A percentile compares a stretch with the other conserved stretches of the same genome.
phyloP scores from a whole-genome alignment of 2,113 vertebrate species.

The Crotophaga sulcirostris region DNA sequence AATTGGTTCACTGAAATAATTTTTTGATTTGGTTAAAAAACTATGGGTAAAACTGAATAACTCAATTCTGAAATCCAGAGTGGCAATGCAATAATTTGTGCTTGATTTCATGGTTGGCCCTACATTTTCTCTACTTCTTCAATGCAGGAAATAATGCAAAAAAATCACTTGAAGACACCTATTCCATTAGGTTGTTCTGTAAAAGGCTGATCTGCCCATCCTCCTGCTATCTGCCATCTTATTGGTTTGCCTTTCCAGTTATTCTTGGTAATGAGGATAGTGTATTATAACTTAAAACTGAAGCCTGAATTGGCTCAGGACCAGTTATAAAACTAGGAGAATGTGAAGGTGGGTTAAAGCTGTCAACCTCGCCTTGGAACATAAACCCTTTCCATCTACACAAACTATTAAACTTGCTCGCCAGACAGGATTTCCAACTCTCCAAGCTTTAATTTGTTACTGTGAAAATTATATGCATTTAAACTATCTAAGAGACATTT shows the following conservation, averaged over 20 bases:
- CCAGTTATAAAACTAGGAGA: background rate
- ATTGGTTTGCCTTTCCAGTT: background rate
- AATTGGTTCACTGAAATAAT: background rate
- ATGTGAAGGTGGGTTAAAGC: background rate
- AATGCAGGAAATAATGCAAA: background rate
- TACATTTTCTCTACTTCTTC: background rate
- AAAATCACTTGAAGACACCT: background rate
- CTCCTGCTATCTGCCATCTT: background rate
- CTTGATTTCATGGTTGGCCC: background rate
- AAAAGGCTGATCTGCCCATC: background rate
- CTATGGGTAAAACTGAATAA: background rate
- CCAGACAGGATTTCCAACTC: background rate
- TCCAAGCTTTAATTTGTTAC: constrained; percentile 14
- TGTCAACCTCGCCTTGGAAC: background rate
- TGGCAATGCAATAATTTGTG: background rate
- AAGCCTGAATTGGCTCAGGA: background rate
- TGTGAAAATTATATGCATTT: background rate
- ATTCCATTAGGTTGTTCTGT: background rate
- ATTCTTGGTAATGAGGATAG: background rate
- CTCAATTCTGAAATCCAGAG: background rate
- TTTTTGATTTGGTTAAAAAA: background rate
- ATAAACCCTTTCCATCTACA: background rate
- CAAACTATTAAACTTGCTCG: background rate
- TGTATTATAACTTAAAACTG: background rate
- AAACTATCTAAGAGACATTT: background rate